Evolutionary conservation across 2,113 vertebrate genomes (phyloP).

Genomic region (Sporophila hypoxantha): DNA sequence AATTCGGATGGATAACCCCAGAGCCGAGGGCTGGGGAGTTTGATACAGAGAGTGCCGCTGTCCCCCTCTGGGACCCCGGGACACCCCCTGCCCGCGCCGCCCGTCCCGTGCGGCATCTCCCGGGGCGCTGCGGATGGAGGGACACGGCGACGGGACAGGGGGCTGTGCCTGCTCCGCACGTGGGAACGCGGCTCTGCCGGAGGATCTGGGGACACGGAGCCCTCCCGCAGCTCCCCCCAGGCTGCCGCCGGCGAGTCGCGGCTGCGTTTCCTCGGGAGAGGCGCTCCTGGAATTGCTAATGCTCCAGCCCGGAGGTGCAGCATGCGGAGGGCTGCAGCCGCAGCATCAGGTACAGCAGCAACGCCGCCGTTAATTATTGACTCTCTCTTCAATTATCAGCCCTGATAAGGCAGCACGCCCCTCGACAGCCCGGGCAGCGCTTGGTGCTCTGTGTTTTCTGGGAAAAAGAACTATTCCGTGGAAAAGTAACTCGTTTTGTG

Average conservation of each 20-base stretch:
- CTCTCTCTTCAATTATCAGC: neutral
- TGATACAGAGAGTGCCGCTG: fast-evolving
- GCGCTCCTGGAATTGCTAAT: neutral
- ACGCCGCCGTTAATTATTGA: conserved; percentile 2
- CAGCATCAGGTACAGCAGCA: conserved; percentile 1
- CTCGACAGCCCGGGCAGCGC: neutral
- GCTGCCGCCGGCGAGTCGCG: neutral
- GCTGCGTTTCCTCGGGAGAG: neutral
- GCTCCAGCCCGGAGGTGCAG: neutral
- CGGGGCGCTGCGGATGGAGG: neutral
- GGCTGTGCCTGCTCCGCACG: neutral
- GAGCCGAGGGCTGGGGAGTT: neutral
- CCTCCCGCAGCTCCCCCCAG: neutral
- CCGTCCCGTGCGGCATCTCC: neutral
- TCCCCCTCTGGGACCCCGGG: neutral
- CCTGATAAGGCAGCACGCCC: neutral
- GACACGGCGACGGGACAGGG: neutral
- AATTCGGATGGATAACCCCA: neutral
- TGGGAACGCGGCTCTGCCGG: neutral
- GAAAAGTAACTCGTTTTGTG: neutral
- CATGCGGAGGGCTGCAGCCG: conserved; percentile 15
- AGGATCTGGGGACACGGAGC: neutral
- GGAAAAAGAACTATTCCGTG: neutral
- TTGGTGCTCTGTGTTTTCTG: neutral
- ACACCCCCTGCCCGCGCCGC: neutral